These are phyloP conservation scores for Sebastes diaconus DNA, from an alignment of 2,797 vertebrate genomes.

Conservation along the genomic window DNA sequence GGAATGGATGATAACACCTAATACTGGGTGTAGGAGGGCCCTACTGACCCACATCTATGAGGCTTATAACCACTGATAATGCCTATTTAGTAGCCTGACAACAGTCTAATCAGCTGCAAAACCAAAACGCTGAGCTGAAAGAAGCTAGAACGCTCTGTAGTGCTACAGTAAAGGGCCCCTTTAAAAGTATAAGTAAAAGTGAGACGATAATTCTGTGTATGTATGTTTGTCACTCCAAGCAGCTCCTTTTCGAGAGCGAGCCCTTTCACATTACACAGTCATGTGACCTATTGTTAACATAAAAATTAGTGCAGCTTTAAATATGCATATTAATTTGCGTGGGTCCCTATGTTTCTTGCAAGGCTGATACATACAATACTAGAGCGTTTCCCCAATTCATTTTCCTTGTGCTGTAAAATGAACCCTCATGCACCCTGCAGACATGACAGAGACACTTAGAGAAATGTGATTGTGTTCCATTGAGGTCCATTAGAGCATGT, in stretches of 20 bases:
- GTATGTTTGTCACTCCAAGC: fast-evolving
- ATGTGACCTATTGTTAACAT: not conserved
- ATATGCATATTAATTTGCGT: not conserved
- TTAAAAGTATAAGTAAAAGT: not conserved
- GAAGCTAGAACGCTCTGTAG: no score
- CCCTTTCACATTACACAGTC: not conserved
- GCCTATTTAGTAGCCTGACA: no score
- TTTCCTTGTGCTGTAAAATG: not conserved
- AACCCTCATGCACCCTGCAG: not conserved
- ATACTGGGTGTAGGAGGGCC: no score
- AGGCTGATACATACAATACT: not conserved
- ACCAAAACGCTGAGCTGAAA: no score
- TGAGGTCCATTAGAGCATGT: constrained; percentile 15
- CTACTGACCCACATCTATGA: no score
- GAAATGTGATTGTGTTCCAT: constrained; percentile 6
- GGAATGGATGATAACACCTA: no score
- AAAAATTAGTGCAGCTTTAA: not conserved
- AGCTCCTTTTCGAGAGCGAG: not conserved
- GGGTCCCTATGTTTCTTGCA: not conserved
- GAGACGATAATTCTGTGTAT: not conserved
- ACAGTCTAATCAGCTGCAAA: no score
- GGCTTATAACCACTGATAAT: no score
- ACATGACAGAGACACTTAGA: constrained; percentile 4
- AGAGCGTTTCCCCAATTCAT: not conserved
- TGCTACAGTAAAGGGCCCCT: no score